Evolutionary conservation across 2,797 vertebrate species (phyloP), one percentile per base, ranked within the genome.

Genomic region (Nothura maculosa): DNA sequence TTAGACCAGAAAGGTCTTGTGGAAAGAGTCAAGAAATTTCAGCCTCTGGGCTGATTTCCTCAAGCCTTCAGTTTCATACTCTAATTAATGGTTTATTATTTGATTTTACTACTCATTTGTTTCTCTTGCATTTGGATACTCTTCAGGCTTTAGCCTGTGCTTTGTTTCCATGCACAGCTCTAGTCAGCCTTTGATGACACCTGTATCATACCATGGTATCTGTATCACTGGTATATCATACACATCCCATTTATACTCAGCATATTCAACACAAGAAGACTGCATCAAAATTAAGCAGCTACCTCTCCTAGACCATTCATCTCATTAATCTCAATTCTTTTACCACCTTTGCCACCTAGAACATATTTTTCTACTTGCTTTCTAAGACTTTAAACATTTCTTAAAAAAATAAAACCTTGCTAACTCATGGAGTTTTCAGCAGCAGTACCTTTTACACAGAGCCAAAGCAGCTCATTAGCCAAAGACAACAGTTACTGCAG

Each of bases 321-420:
- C 30, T 14, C 18, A 34, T 25, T 12, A 52, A 8, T 24, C 50
- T 58, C 34, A 25, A 67, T 24, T 21, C 36, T 63, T 70, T 58
- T 47, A 62, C 8, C 0, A 0, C 0, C 0, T 2, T 50, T 25
- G 19, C 47, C 47, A 43, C 11, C 8, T n/a, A 52, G 10, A 83
- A 43, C 7, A 27, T 19, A 75, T 66, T 38, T 14, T 42, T 58
- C 70, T 57, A 63, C 24, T 11, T 16, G 20, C 48, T 64, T 61
- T 52, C 8, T 17, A 30, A 54, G 30, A 18, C 8, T 54, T 30
- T 24, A 73, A 36, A 0, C 32, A 4, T 6, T 40, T 8, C n/a
- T 85, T 43, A 22, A 47, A 47, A 22, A 21, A 22, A 47, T 21
- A 22, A 21, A 63, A 80, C 55, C 67, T 15, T 47, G 4, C 24